Percentiles rank a stretch among this genome's conserved stretches.
Conservation (phyloP, 2,888 invertebrate species). For the Rotaria magnacalcarata region DNA sequence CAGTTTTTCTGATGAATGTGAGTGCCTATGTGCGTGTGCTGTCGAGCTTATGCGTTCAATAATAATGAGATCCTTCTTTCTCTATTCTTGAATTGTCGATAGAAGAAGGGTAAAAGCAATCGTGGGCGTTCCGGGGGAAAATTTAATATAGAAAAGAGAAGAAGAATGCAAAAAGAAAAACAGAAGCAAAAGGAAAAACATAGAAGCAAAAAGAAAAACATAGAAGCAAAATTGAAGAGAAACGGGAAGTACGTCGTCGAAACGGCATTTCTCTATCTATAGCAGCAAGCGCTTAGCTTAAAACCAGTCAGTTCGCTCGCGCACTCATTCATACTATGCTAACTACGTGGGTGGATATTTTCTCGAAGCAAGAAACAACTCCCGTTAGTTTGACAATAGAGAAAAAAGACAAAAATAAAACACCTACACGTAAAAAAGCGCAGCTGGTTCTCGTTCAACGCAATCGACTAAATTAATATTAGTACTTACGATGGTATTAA, state of each 20-base stretch:
- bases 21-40: neutral
- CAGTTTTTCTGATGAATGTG: neutral
- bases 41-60: neutral
- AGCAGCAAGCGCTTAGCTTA: neutral
- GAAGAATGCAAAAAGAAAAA: neutral
- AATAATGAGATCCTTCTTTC: slow-evolving; percentile 25
- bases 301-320: neutral
- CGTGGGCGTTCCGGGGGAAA: neutral
- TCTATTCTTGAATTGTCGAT: neutral
- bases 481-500: no score
- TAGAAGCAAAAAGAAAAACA: neutral
- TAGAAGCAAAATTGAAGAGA: neutral
- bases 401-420: no score
- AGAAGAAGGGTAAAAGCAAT: neutral
- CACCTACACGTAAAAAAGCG: neutral
- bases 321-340: neutral
- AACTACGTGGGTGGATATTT: neutral
- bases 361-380: neutral
- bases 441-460: neutral
- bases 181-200: slow-evolving; percentile 13
- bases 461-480: no score
- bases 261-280: neutral
- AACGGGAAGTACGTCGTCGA: neutral
- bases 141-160: neutral
- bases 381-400: neutral